Evolutionary conservation across 2,888 invertebrate genomes (phyloP), one percentile per base, ranked within the genome.

Genomic region (Diarsia mendica): DNA sequence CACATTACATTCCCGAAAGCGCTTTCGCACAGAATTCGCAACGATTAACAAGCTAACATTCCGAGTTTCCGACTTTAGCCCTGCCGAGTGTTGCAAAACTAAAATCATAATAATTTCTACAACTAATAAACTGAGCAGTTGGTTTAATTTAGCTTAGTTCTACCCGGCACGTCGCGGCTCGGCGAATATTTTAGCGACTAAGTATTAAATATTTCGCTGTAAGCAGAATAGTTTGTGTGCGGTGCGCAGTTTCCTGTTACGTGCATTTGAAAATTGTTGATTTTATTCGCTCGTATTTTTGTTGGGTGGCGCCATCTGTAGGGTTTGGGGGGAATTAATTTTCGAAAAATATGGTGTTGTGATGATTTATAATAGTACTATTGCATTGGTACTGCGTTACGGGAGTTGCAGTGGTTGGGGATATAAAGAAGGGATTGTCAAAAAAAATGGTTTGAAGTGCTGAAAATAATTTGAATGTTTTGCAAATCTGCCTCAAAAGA

Each of bases 131-230:
- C 72, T 79, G 80, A 80, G 83, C 79, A 86, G 81, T 80, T 79
- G 76, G 81, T 84, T 83, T 80, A 84, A 79, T 83, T 87, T 81
- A 72, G 75, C 78, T 85, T 83, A 80, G 83, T 85, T 82, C 64
- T 67, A 60, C 66, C 74, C 63, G 60, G 64, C 77, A 71, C 77
- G 77, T 71, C 70, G 67, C 75, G n/a, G 69, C 75, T 84, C 75
- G 60, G 73, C 77, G 84, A 87, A 89, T 87, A 87, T 89, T 90
- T 87, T 79, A 85, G 85, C 69, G 70, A 79, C 71, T 75, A n/a
- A n/a, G n/a, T n/a, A 80, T 89, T 87, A 85, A 89, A 89, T 89
- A 89, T 89, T 88, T 87, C 75, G 79, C 75, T 85, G 88, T 88
- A 88, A 86, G 83, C 84, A 82, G 75, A 84, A 83, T 84, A 80